phyloP scores from a whole-genome alignment of 2,113 vertebrate species.

The Danionella cerebrum region DNA sequence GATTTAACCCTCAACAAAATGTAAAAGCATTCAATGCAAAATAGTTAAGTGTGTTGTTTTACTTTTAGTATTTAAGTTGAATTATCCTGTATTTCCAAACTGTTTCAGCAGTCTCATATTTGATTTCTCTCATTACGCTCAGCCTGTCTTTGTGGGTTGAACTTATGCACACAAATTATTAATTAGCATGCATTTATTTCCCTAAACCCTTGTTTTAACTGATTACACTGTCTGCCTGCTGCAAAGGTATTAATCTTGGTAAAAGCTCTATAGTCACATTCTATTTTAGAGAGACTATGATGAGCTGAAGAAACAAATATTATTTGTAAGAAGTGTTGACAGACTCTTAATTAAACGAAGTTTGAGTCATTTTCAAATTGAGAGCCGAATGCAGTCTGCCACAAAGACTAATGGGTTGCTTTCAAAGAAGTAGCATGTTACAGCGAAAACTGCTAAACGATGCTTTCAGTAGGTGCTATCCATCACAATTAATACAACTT shows the following conservation, averaged over 20 bases:
- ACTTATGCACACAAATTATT: background rate
- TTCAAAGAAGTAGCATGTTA: slow-evolving; percentile 51
- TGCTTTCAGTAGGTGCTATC: slow-evolving; percentile 45
- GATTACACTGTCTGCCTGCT: background rate
- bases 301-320: slow-evolving; percentile 24
- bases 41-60: too few species aligned
- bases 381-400: slow-evolving; percentile 40
- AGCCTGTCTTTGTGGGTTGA: background rate
- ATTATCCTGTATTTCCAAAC: background rate
- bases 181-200: slow-evolving; percentile 11
- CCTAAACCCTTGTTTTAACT: slow-evolving; percentile 8
- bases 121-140: background rate
- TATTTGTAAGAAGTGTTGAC: slow-evolving; percentile 3
- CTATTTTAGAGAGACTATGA: slow-evolving; percentile 4
- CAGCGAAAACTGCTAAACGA: slow-evolving; percentile 54
- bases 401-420: slow-evolving; percentile 56
- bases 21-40: too few species aligned
- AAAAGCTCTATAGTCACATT: slow-evolving; percentile 20
- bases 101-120: background rate
- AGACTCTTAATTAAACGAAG: slow-evolving; percentile 8
- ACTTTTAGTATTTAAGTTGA: background rate
- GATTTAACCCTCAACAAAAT: too few species aligned
- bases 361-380: slow-evolving; percentile 53
- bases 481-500: slow-evolving; percentile 60
- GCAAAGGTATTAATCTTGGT: slow-evolving; percentile 17